phyloP scores from a whole-genome alignment of 2,113 vertebrate species.

The Syrmaticus mikado region DNA sequence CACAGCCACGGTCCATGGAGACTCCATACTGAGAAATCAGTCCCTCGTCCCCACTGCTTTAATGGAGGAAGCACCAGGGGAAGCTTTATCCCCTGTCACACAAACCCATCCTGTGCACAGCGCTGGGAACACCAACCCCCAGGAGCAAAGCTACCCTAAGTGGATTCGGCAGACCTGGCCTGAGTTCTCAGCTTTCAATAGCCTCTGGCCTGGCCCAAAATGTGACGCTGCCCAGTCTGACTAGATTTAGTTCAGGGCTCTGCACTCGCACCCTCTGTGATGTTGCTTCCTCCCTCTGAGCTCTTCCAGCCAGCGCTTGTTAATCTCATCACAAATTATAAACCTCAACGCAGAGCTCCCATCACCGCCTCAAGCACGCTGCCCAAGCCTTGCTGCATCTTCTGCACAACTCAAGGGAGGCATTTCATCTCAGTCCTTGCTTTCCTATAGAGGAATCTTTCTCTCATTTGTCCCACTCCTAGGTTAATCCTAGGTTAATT shows the following conservation, averaged over 20 bases:
- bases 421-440: neutral
- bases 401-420: neutral
- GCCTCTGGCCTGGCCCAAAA: neutral
- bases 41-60: neutral
- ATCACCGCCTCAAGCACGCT: slow-evolving; percentile 8
- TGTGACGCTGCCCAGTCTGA: neutral
- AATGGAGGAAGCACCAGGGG: neutral
- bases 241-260: slow-evolving; percentile 22
- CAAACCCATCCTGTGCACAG: neutral
- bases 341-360: neutral
- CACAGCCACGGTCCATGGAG: neutral
- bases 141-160: neutral
- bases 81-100: neutral
- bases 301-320: neutral
- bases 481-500: neutral
- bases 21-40: neutral
- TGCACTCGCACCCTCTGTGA: neutral
- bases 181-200: neutral
- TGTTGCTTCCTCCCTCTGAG: neutral
- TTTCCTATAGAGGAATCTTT: neutral
- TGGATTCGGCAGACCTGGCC: neutral
- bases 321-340: slow-evolving; percentile 57
- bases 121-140: neutral
- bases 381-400: slow-evolving; percentile 28
- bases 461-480: neutral